Base-by-base conservation (phyloP, 2,888 invertebrate species). In the Tenthredo livida region DNA sequence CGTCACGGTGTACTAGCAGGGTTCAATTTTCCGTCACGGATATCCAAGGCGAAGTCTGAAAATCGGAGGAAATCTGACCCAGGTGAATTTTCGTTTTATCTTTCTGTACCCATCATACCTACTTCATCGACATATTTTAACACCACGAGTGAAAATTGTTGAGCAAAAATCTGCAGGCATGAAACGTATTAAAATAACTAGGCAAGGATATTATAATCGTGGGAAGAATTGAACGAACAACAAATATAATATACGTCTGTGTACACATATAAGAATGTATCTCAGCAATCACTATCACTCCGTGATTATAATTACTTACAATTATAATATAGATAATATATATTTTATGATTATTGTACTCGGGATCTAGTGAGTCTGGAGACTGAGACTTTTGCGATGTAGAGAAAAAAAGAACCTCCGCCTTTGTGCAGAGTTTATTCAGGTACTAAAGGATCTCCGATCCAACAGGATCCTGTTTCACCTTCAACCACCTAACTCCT, bases 1-100 rank as follows among this genome's bases (percentile, higher is more conserved):
- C 78, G n/a, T 80, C 84, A 80, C 78, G 78, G 40, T 6, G 61
- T 29, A 77, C n/a, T 29, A 37, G 21, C 58, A 40, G 75, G 40
- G 75, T 84, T 77, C 75, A 61, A 84, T 29, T 58, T 37, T 37
- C 61, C 84, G 77, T 47, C 21, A 25, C 77, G 58, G 77, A 77
- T 84, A 33, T 77, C 5, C n/a, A 25, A 29, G 50, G 12, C 75
- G 12, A 21, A 33, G 29, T 33, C 2, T 50, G 37, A 77, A 54
- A 77, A 12, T 17, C 25, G 17, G 33, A 15, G 10, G 12, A 61
- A 61, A 61, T 61, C 33, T 33, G 33, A 33, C 33, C 3, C 33
- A 33, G n/a, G 61, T 12, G 25, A 61, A 61, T 61, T 61, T 61
- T 61, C 0, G n/a, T 61, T 61, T 25, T 25, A 61, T 43, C 43